Evolutionary conservation across 92 coral and sea anemone genomes (phyloP).

Genomic region (Meandrina meandrites): DNA sequence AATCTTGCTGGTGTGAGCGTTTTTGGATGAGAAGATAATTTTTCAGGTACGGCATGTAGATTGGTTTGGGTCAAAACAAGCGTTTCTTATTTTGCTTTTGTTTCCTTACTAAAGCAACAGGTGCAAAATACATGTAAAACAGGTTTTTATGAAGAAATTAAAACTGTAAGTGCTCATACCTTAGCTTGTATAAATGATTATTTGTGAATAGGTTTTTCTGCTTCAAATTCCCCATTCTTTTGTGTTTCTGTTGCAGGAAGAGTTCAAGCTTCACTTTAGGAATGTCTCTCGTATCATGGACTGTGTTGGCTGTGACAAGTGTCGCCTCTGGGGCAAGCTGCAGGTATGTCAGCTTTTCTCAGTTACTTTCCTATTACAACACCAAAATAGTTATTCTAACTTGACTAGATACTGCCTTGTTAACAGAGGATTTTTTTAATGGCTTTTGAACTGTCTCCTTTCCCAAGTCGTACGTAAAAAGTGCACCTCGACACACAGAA

Average conservation of each 20-base stretch:
- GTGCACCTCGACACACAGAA: no score
- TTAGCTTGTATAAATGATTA: not conserved
- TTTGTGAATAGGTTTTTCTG: no score
- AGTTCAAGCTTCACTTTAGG: slow-evolving; percentile 93
- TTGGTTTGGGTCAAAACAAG: not conserved
- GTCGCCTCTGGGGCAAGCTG: slow-evolving; percentile 94
- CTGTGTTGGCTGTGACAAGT: slow-evolving; percentile 98
- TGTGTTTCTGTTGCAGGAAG: slow-evolving; percentile 61
- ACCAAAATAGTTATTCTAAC: not conserved
- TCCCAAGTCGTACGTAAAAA: no score
- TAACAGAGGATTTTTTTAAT: no score
- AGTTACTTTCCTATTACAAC: not conserved
- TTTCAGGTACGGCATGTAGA: no score
- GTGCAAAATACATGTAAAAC: not conserved
- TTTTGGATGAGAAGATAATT: no score
- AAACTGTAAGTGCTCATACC: not conserved
- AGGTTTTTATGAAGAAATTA: not conserved
- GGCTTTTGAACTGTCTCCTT: no score
- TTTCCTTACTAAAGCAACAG: not conserved
- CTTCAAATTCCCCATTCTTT: not conserved
- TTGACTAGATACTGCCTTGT: no score
- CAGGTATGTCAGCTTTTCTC: slow-evolving; percentile 59
- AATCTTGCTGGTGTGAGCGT: no score
- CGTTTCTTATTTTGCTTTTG: not conserved
- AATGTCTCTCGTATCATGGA: slow-evolving; percentile 98